Evolutionary conservation across 2,113 vertebrate species (phyloP).

Genomic region (Odontesthes bonariensis): DNA sequence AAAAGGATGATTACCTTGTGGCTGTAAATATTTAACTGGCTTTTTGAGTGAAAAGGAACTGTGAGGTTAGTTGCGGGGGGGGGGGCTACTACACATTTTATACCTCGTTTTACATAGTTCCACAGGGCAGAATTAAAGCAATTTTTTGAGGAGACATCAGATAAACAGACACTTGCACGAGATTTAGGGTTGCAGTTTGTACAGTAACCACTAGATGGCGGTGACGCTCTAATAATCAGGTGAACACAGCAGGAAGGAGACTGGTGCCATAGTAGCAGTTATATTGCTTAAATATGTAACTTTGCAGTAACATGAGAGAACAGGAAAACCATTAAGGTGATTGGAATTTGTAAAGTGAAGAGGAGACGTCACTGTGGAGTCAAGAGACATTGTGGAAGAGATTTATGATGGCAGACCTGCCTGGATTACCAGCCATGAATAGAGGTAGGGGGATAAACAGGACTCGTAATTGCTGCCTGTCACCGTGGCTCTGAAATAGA

Average conservation of each 20-base stretch:
- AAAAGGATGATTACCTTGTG: constrained; percentile 16
- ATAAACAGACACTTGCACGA: background rate
- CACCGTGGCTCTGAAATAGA: constrained; percentile 56
- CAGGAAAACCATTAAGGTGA: background rate
- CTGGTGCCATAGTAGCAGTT: background rate
- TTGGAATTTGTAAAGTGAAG: background rate
- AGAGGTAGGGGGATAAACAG: constrained; percentile 59
- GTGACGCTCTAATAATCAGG: constrained; percentile 21
- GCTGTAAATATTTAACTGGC: constrained; percentile 11
- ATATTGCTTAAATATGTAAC: background rate
- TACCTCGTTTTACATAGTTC: background rate
- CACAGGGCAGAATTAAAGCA: background rate
- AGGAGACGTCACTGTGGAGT: background rate
- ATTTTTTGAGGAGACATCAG: background rate
- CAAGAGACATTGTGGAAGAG: constrained; percentile 17
- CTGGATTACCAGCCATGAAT: constrained; percentile 62
- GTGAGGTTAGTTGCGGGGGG: background rate
- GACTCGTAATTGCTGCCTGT: constrained; percentile 62
- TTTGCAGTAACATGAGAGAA: background rate
- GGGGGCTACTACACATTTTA: background rate
- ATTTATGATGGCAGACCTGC: constrained; percentile 52
- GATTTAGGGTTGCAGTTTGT: background rate
- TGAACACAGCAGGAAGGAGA: background rate
- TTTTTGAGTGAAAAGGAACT: background rate
- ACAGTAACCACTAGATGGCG: constrained; percentile 71